phyloP scores from a whole-genome alignment of 1,140 invertebrate genomes.

The Spodoptera litura region DNA sequence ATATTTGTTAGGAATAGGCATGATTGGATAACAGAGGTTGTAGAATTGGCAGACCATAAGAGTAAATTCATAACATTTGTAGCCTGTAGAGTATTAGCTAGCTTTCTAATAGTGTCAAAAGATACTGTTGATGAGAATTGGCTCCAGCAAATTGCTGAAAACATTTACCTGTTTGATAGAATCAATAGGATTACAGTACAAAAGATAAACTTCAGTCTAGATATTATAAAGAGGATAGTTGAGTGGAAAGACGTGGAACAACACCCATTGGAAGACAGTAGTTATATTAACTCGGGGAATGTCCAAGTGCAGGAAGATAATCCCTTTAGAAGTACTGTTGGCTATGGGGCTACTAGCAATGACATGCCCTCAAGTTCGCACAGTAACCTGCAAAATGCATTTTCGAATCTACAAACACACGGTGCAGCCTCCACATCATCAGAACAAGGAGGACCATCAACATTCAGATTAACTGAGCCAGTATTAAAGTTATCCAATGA shows the following conservation, averaged over 20 bases:
- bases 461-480: conserved; percentile 78
- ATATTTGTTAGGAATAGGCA: conserved; percentile 92
- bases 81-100: conserved; percentile 92
- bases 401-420: conserved; percentile 81
- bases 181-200: conserved; percentile 87
- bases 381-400: conserved; percentile 75
- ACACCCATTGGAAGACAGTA: conserved; percentile 92
- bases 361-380: conserved; percentile 70
- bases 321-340: conserved; percentile 75
- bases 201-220: conserved; percentile 93
- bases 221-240: conserved; percentile 93
- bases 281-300: conserved; percentile 76
- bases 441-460: conserved; percentile 62
- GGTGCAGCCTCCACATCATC: conserved; percentile 75
- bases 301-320: conserved; percentile 78
- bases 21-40: conserved; percentile 93
- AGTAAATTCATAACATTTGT: conserved; percentile 94
- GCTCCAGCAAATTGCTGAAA: conserved; percentile 91
- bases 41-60: conserved; percentile 91
- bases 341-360: conserved; percentile 69
- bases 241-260: conserved; percentile 95
- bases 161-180: conserved; percentile 87
- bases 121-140: conserved; percentile 92
- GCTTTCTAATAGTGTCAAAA: conserved; percentile 93
- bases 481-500: conserved; percentile 74